These are phyloP conservation scores for Mionectes macconnelli DNA, from an alignment of 2,113 vertebrate species.

Conservation along the genomic window DNA sequence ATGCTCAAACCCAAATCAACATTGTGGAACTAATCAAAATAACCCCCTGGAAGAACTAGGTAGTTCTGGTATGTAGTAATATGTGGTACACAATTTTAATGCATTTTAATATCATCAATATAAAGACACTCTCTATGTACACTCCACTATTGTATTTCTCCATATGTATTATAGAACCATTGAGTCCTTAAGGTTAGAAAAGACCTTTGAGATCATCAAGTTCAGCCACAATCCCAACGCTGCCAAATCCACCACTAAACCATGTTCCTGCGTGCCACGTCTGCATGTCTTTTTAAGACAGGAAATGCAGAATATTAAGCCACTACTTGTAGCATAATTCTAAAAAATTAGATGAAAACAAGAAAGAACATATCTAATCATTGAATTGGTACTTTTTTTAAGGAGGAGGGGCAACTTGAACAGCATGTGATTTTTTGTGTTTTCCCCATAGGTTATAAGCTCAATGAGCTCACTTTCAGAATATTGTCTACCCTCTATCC, in stretches of 20 bases:
- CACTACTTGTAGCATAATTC: not conserved
- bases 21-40: not conserved
- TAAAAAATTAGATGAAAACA: not conserved
- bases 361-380: not conserved
- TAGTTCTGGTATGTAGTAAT: not conserved
- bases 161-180: not conserved
- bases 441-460: slow-evolving; percentile 86
- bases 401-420: not conserved
- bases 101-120: not conserved
- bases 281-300: not conserved
- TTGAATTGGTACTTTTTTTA: not conserved
- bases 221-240: not conserved
- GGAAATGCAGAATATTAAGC: not conserved
- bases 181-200: not conserved
- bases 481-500: slow-evolving; percentile 95
- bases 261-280: accelerated
- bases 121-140: not conserved
- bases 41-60: not conserved
- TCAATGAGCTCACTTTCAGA: slow-evolving; percentile 97
- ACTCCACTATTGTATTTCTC: not conserved
- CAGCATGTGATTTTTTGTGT: not conserved
- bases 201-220: not conserved
- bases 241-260: not conserved
- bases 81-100: not conserved
- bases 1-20: not conserved